phyloP scores from a whole-genome alignment of 2,113 vertebrate species.

The Cyanocitta stelleri region DNA sequence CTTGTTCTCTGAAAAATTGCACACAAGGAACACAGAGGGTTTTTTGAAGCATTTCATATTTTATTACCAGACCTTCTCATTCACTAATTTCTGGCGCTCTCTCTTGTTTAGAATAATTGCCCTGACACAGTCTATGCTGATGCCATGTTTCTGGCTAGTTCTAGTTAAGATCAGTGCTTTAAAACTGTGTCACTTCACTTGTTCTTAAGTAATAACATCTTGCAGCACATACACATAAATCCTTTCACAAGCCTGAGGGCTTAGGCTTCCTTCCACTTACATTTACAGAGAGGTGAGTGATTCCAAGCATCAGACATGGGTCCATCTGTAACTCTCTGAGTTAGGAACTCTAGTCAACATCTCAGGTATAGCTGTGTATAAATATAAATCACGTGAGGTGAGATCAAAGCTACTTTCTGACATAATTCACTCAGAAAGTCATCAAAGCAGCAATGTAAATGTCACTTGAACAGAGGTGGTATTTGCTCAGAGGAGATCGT shows the following conservation, averaged over 20 bases:
- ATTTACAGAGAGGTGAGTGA: not conserved
- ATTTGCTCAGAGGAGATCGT: not conserved
- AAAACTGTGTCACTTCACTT: not conserved
- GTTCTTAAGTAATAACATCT: not conserved
- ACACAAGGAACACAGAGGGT: accelerated
- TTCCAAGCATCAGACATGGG: not conserved
- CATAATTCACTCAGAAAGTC: not conserved
- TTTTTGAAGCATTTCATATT: not conserved
- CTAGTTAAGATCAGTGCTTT: not conserved
- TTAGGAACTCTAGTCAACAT: not conserved
- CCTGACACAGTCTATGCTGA: not conserved
- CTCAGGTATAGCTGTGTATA: not conserved
- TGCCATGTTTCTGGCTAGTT: not conserved
- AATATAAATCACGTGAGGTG: not conserved
- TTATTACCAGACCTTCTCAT: not conserved
- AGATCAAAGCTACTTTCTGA: not conserved
- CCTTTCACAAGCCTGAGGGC: not conserved
- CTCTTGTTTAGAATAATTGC: not conserved
- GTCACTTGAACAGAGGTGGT: not conserved
- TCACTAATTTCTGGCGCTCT: not conserved
- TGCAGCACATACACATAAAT: not conserved
- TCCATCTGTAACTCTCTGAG: not conserved
- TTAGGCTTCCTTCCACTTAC: not conserved
- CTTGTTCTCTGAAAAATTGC: not conserved
- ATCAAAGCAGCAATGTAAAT: not conserved